Evolutionary conservation across 2,888 invertebrate species (phyloP), one percentile per base, ranked within the genome.

Genomic region (Leucophenga maculata): DNA sequence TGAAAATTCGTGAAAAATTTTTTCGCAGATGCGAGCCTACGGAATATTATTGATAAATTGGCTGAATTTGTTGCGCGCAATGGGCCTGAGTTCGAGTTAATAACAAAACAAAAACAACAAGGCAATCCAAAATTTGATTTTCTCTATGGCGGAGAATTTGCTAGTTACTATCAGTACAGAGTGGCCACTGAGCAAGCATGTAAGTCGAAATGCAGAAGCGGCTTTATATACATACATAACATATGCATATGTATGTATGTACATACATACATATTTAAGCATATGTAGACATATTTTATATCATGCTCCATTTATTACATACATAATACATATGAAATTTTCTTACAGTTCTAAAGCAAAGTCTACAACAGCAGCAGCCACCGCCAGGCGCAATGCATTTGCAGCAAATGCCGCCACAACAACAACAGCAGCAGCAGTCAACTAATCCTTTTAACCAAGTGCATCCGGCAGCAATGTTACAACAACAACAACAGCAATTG

Each of bases 71-170:
- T 99, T 77, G 99, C 99, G 71, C 91, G 98, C 89, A 99, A 98
- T 94, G 99, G 99, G 67, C 97, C 97, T n/a, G 98, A 98, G 88
- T 98, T 98, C 90, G 99, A 99, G 90, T 94, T 96, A 90, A 98
- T 98, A 95, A 98, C 98, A 72, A 98, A 98, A 91, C 95, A 95
- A 86, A 98, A 98, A 90, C 98, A 99, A 90, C 95, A 97, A 89
- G 97, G 96, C 87, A 99, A 99, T 89, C 97, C 97, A 3, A 97
- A 97, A 89, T 99, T 99, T 90, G 93, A 95, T 84, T 99, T 99
- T 90, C 91, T 99, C 72, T 98, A 97, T 90, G 98, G 98, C 77
- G 98, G 98, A 69, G 97, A 98, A 86, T 93, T 93, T 90, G 97
- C 94, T 90, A 95, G 95, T 89, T 99, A 99, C 90, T 99, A 99